Evolutionary conservation across 2,888 invertebrate genomes (phyloP), one percentile per base, ranked within the genome.

Genomic region (Eupithecia dodoneata): DNA sequence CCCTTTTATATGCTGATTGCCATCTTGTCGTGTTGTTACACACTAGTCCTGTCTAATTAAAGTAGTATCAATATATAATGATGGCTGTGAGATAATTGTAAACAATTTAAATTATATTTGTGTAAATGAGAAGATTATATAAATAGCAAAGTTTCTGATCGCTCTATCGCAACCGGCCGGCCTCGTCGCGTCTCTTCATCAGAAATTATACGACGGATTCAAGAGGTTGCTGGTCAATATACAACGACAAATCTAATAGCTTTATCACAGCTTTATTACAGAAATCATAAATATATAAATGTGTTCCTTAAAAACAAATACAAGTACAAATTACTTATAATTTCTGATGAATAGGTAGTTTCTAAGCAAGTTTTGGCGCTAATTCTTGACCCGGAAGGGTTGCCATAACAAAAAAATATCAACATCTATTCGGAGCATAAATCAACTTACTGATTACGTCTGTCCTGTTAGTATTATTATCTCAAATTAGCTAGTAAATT

Each of bases 51-150:
- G 90, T 94, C 92, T 93, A 90, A 93, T 93, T 92, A 93, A 94
- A 93, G 94, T 95, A 94, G 94, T 93, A 93, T 94, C 95, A 94
- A 94, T 94, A 94, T 94, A 92, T 94, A 95, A 94, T 94, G 95
- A 95, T 95, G 95, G 95, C 95, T 95, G 95, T 95, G 95, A 95
- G 95, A 92, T 94, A 94, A 94, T 93, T 93, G 91, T 93, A 93
- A 94, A 94, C 94, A 93, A 93, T 93, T 95, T 94, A 94, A 94
- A 94, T 93, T 93, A 93, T 94, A 94, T 93, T 83, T 93, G 87
- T 93, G 91, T 94, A 93, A 93, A 93, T 91, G 91, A 91, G 88
- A 89, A 89, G 89, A 85, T 86, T 85, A 84, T 83, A 83, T 82
- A 89, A 87, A 92, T 92, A 91, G 89, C 90, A 89, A 90, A 86